These are phyloP conservation scores for Taxidea taxus DNA, from an alignment of 2,113 vertebrate species.

Conservation along the genomic window DNA sequence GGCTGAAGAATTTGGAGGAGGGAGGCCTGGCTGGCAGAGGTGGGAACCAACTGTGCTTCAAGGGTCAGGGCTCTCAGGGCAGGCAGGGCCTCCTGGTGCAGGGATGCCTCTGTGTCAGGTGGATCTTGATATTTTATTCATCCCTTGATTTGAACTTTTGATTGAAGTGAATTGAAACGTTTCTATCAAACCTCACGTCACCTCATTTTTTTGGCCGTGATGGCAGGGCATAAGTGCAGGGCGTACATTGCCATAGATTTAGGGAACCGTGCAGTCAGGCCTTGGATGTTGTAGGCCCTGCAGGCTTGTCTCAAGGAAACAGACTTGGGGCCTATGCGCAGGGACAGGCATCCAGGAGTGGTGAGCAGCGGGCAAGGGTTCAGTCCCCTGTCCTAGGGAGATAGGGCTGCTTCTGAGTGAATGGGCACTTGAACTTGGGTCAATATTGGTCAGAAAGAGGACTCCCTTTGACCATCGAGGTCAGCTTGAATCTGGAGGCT, in stretches of 20 bases:
- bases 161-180: not conserved
- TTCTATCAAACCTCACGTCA: not conserved
- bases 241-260: accelerated
- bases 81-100: not conserved
- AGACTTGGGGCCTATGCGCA: not conserved
- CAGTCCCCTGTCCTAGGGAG: not conserved
- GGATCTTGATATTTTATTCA: not conserved
- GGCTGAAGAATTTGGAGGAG: not conserved
- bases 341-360: not conserved
- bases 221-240: not conserved
- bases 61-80: not conserved
- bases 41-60: accelerated
- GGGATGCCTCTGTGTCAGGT: not conserved
- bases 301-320: not conserved
- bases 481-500: not conserved
- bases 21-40: not conserved
- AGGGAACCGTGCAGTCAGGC: not conserved
- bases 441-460: not conserved
- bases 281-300: accelerated
- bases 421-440: accelerated
- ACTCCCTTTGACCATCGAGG: not conserved
- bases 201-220: not conserved
- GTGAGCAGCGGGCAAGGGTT: not conserved
- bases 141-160: not conserved
- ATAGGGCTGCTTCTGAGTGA: not conserved